Evolutionary conservation across 2,888 invertebrate species (phyloP).

Genomic region (Noctua fimbriata): DNA sequence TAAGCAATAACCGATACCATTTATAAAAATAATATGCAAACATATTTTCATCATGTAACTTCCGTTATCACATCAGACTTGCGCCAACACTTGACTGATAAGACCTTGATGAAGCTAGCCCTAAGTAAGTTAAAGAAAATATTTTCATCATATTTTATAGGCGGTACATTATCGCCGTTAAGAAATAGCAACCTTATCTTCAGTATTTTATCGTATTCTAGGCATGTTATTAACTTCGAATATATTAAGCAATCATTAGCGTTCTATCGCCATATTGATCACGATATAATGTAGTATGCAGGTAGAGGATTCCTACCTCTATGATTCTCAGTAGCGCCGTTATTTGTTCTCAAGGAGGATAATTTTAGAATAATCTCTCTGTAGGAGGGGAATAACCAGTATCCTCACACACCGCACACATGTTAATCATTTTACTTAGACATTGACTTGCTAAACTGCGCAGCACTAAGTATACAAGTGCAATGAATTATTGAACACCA

Average conservation of each 20-base stretch:
- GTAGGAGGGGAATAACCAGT: conserved; percentile 44
- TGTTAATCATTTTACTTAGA: conserved; percentile 40
- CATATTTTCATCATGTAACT: conserved; percentile 32
- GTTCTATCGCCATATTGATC: conserved; percentile 16
- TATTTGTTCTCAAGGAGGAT: conserved; percentile 41
- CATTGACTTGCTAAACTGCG: conserved; percentile 58
- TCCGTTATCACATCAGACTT: conserved; percentile 30
- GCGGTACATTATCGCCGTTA: conserved; percentile 3
- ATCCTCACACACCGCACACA: conserved; percentile 28
- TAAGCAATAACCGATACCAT: conserved; percentile 30
- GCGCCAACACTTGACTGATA: conserved; percentile 32
- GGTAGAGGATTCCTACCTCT: conserved; percentile 19
- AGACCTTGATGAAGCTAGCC: conserved; percentile 13
- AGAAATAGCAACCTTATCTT: conserved; percentile 40
- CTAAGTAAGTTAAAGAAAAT: conserved; percentile 18
- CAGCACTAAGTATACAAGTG: conserved; percentile 24
- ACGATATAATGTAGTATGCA: background rate
- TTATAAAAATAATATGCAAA: conserved; percentile 40
- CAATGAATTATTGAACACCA: conserved; percentile 57
- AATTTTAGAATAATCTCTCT: conserved; percentile 44
- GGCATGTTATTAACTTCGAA: conserved; percentile 9
- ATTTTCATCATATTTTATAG: conserved; percentile 2
- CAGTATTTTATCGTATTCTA: conserved; percentile 34
- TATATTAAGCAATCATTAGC: conserved; percentile 26
- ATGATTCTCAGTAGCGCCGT: conserved; percentile 41